A percentile compares a stretch with the other conserved stretches of the same genome.
These are phyloP conservation scores for Netta rufina DNA, from an alignment of 2,797 vertebrate species.

Conservation along the genomic window DNA sequence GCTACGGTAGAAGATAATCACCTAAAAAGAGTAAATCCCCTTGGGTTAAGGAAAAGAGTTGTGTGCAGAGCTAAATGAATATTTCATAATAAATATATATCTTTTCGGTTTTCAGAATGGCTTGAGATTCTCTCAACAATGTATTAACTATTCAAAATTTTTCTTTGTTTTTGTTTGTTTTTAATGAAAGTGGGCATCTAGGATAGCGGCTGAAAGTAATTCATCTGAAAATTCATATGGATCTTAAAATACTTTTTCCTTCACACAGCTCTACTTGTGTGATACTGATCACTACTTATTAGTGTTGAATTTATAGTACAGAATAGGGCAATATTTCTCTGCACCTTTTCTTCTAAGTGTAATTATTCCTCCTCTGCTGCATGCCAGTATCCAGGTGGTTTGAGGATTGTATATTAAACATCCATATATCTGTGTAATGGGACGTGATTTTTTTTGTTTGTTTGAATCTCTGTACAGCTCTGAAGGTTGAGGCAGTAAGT, in stretches of 20 bases:
- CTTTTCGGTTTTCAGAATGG: slow-evolving; percentile 1
- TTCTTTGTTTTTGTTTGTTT: too few species aligned
- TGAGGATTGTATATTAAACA: not conserved
- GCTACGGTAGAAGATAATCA: slow-evolving; percentile 18
- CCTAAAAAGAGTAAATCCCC: slow-evolving; percentile 54
- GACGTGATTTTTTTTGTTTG: not conserved
- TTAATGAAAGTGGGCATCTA: slow-evolving; percentile 13
- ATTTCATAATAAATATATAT: slow-evolving; percentile 7
- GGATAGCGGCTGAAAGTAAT: not conserved
- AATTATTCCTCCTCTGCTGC: not conserved
- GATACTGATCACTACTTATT: slow-evolving; percentile 26
- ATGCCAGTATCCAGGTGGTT: not conserved
- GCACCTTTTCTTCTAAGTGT: not conserved
- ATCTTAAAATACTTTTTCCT: slow-evolving; percentile 42
- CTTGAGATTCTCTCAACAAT: slow-evolving; percentile 34
- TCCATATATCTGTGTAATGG: not conserved
- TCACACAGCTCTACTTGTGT: not conserved
- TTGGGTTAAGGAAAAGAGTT: slow-evolving; percentile 30
- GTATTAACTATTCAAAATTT: slow-evolving; percentile 57
- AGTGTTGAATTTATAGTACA: slow-evolving; percentile 9
- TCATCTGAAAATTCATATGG: slow-evolving; percentile 22
- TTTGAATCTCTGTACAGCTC: not conserved
- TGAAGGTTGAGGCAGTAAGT: not conserved
- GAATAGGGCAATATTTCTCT: not conserved
- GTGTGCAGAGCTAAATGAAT: slow-evolving; percentile 45